Base-by-base conservation (phyloP, 2,888 invertebrate species). In the Choreutis nemorana region DNA sequence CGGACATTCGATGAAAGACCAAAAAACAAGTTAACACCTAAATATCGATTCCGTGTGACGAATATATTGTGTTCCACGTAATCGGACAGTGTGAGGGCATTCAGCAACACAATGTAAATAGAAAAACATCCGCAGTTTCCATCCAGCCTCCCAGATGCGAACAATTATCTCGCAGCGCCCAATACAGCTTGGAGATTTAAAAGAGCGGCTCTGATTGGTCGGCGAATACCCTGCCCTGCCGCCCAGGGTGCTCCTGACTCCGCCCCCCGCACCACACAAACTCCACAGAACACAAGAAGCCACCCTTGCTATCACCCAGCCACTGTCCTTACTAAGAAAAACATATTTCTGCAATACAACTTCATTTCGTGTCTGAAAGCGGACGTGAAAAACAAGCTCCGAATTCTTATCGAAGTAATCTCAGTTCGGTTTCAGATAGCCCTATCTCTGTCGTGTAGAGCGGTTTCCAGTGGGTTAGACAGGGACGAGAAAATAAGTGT, bases 111-210 rank as follows among this genome's bases (percentile, higher is more conserved):
- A 50, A 48, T 51, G 60, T 66, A 71, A 70, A 70, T 66, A 71
- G 66, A 65, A 66, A 64, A 65, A 53, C 54, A 52, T 53, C 55
- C 54, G 46, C 42, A 35, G 48, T 50, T 45, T 48, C 48, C 55
- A 61, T 56, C 63, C 77, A 77, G 77, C 75, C 73, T 77, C 78
- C 67, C 57, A 68, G 64, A 71, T 77, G 72, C 68, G 75, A 73
- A 70, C 62, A 65, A 67, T 71, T 68, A 73, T 75, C 77, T 75
- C 64, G 44, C 37, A 30, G 30, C 50, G 40, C 43, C 78, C 77
- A 78, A 78, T 75, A 55, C 61, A 44, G 54, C 39, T 50, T 50
- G 51, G 47, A 51, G 48, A 48, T 35, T 34, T n/a, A n/a, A 35
- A 33, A 27, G 29, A 33, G 14, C 25, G 33, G 24, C 13, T 33